Base-by-base conservation (phyloP, 2,113 vertebrate species). In the Microcebus jonahi region DNA sequence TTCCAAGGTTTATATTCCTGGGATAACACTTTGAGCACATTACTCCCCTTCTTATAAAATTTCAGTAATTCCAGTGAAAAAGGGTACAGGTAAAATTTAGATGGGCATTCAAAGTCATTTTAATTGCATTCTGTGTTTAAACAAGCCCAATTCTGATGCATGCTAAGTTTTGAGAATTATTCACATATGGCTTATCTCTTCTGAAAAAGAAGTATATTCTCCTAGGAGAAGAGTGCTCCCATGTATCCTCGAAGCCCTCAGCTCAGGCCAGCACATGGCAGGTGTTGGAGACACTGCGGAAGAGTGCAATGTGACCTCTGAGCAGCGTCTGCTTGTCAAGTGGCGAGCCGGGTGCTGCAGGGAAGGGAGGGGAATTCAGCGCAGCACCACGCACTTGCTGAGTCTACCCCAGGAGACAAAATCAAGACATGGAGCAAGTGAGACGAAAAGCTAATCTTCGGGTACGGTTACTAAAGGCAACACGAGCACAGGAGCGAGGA, bases 21-120 rank as follows among this genome's bases (percentile, higher is more conserved):
- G 59, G 25, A 50, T 63, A 13, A 42, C 0, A 14, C 39, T 45
- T 82, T 55, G 65, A 59, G 68, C 36, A 12, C 0, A 0, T 59
- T 57, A 48, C 8, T 92, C 6, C 36, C 39, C 42, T 87, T 92
- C 31, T 48, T 45, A 7, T 8, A 50, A 50, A 45, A 45, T 61
- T 76, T 29, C 45, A 71, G 17, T 6, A 59, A 70, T 81, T 83
- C 31, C 50, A 70, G 39, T 29, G 73, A 59, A 88, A 71, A 89
- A 53, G 36, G 77, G 67, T 70, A 27, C 10, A 88, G 63, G 21
- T 29, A 27, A 65, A 36, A 55, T 55, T 73, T 55, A 11, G 31
- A 55, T 15, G 36, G 36, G 23, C 29, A 20, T 29, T 92, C 11
- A 14, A 80, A 65, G 20, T 23, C 80, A 83, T 59, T 63, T 76